A percentile compares a stretch with the other conserved stretches of the same genome.
phyloP scores from a whole-genome alignment of 2,888 invertebrate genomes.

The Bhutanitis thaidina region DNA sequence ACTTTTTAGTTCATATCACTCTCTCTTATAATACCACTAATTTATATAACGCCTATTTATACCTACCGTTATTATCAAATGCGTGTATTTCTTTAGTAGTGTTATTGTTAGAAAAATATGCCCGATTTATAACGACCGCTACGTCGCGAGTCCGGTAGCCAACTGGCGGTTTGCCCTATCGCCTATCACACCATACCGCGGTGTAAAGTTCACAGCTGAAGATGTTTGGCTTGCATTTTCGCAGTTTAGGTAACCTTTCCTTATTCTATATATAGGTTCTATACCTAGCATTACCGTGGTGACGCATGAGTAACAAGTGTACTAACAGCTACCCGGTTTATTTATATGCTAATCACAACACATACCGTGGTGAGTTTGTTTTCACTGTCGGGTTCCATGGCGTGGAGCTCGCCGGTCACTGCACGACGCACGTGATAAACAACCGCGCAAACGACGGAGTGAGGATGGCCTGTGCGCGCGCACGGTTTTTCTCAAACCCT shows the following conservation, averaged over 20 bases:
- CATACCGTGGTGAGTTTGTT: conserved; percentile 44
- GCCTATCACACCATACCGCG: conserved; percentile 41
- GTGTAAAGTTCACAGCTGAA: conserved; percentile 65
- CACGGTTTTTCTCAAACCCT: conserved; percentile 41
- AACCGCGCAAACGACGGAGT: conserved; percentile 41
- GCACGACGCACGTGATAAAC: conserved; percentile 40
- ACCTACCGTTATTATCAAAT: no score
- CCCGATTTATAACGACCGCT: conserved; percentile 27
- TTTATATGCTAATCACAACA: conserved; percentile 26
- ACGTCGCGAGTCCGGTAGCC: conserved; percentile 58
- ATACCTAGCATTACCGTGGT: no score
- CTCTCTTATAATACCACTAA: no score
- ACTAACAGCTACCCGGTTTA: background rate
- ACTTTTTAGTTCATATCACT: no score
- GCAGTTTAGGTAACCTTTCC: conserved; percentile 9
- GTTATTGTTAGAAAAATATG: conserved; percentile 21
- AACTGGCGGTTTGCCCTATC: conserved; percentile 74
- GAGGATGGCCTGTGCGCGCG: conserved; percentile 39
- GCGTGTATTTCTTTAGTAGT: background rate
- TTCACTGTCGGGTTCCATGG: conserved; percentile 39
- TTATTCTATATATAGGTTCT: background rate
- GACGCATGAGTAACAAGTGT: background rate
- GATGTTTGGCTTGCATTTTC: conserved; percentile 15
- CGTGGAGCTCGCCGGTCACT: conserved; percentile 25
- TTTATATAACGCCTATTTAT: no score